A percentile compares a stretch with the other conserved stretches of the same genome.
Conservation (phyloP, 2,113 vertebrate species). For the Brachirus orientalis region DNA sequence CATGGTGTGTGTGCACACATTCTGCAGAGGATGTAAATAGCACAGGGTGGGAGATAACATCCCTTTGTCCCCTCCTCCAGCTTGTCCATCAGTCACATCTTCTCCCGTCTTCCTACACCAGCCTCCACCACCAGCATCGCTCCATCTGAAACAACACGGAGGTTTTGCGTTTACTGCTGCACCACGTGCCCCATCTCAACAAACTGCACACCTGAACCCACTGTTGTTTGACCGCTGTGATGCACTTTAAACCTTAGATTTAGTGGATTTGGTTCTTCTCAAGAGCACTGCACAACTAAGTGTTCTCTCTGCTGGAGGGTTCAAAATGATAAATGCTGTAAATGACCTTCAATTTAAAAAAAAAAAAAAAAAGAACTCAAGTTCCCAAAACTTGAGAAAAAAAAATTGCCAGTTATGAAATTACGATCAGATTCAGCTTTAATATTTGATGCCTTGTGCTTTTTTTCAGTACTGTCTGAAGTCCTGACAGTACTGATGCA, state of each 20-base stretch:
- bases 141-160: too few relatives aligned
- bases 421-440: too few relatives aligned
- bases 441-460: too few relatives aligned
- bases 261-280: too few relatives aligned
- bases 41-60: constrained; percentile 43
- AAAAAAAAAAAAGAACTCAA: neutral
- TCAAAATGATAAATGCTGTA: neutral
- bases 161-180: neutral
- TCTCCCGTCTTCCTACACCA: constrained; percentile 49
- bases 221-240: too few relatives aligned
- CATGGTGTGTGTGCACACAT: neutral
- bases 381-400: too few relatives aligned
- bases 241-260: too few relatives aligned
- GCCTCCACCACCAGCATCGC: too few relatives aligned
- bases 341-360: neutral
- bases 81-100: constrained; percentile 53
- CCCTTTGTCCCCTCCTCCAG: constrained; percentile 39
- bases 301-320: neutral
- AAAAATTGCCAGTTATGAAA: too few relatives aligned
- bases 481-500: too few relatives aligned
- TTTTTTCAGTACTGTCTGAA: too few relatives aligned
- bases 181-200: neutral
- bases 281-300: too few relatives aligned
- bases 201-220: neutral
- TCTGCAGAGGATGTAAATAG: constrained; percentile 42